phyloP scores from a whole-genome alignment of 2,113 vertebrate genomes.

The Mus pahari region DNA sequence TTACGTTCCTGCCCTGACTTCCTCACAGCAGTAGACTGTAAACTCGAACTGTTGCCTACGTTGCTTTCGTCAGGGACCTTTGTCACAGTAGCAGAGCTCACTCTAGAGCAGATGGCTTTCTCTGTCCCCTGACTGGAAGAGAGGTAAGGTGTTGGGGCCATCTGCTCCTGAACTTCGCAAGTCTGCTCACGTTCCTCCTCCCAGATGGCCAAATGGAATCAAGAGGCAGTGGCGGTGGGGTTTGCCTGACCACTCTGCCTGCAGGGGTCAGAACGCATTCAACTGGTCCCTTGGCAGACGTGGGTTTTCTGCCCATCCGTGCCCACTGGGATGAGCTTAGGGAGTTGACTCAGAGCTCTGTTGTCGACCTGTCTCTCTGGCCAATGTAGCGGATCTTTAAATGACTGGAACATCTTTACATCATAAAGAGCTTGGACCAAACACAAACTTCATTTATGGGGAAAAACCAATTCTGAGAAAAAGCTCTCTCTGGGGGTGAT shows the following conservation, averaged over 20 bases:
- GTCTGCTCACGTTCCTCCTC: not conserved
- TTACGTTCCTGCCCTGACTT: not conserved
- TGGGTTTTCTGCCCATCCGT: not conserved
- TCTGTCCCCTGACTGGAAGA: not conserved
- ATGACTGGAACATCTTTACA: not conserved
- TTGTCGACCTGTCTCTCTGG: not conserved
- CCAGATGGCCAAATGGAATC: not conserved
- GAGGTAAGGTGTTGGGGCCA: not conserved
- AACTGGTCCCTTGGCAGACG: not conserved
- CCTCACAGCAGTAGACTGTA: too few species aligned
- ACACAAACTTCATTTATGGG: conserved; percentile 33
- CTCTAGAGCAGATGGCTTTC: not conserved
- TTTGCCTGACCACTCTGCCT: not conserved
- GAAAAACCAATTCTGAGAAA: conserved; percentile 35
- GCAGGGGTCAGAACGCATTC: not conserved
- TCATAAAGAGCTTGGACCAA: conserved; percentile 3
- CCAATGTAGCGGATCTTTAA: not conserved
- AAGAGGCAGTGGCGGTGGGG: too few species aligned
- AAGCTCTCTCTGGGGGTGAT: not conserved
- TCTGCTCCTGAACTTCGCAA: too few species aligned
- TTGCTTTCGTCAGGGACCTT: not conserved
- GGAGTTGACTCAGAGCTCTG: not conserved
- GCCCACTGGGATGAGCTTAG: not conserved
- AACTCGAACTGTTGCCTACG: not conserved
- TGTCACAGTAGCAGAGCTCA: not conserved